phyloP scores from a whole-genome alignment of 2,113 vertebrate species.

The Cromileptes altivelis region DNA sequence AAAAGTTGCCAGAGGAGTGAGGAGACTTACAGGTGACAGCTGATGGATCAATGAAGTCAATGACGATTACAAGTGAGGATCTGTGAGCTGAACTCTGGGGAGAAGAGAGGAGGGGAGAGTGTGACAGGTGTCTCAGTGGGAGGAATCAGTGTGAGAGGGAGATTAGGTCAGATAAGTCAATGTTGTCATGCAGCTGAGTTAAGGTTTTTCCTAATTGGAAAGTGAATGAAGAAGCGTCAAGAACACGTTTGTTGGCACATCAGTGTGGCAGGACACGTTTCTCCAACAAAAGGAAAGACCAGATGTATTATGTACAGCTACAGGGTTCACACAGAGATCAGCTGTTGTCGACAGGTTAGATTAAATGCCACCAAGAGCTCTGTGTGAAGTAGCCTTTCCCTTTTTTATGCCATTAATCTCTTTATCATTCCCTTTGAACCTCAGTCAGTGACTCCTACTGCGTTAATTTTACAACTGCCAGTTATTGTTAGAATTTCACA shows the following conservation, averaged over 20 bases:
- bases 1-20: constrained; percentile 1
- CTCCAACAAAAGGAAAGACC: not conserved
- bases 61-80: constrained; percentile 28
- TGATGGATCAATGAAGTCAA: constrained; percentile 13
- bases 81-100: constrained; percentile 7
- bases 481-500: not conserved
- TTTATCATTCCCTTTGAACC: constrained; percentile 13
- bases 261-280: not conserved
- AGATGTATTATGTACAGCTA: not conserved
- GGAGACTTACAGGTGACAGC: constrained; percentile 25
- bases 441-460: not conserved
- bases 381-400: not conserved
- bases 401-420: not conserved
- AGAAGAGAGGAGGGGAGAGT: constrained; percentile 2
- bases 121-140: constrained; percentile 9
- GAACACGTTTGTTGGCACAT: constrained; percentile 42
- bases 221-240: constrained; percentile 26
- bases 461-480: not conserved
- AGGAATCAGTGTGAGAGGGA: not conserved
- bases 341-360: not conserved
- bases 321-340: constrained; percentile 13
- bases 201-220: constrained; percentile 45
- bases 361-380: not conserved
- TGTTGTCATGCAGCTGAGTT: constrained; percentile 44
- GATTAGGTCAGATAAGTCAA: constrained; percentile 4